Evolutionary conservation across 2,797 vertebrate species (phyloP), one percentile per base, ranked within the genome.

Genomic region (Aeoliscus strigatus): DNA sequence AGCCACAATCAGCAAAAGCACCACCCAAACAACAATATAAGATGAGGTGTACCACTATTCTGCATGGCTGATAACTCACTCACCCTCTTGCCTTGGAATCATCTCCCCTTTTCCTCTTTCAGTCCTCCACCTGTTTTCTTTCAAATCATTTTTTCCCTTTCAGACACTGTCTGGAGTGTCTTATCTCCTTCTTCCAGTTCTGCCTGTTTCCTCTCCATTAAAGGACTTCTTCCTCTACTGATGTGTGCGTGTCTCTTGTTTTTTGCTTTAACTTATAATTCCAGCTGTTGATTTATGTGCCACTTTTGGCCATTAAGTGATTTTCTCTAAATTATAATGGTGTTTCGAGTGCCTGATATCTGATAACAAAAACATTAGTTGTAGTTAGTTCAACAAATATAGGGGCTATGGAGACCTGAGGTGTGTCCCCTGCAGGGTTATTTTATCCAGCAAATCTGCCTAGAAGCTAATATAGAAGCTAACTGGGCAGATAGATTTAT

Each of bases 131-230:
- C 63, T 45, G 15, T 60, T 77, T 81, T 47, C 67, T 75, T 69
- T 34, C 43, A 51, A 38, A 60, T 60, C 31, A 50, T 54, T 76
- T 81, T 77, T 62, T n/a, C n/a, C 27, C 9, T 77, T 75, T 46
- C 35, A 51, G 72, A 75, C 49, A 39, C 62, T 9, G 43, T 62
- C 60, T 65, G 49, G 42, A 66, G 53, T 44, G 46, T 78, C 71
- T 84, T 85, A 83, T 84, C 82, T 79, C 63, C 68, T 59, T 52
- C 60, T 77, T 69, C 77, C 81, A 84, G 79, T 73, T 75, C 76
- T 84, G 76, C 68, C 78, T 84, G 73, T 81, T 81, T 83, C 76
- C 77, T 80, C 72, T 43, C 66, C 66, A 86, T 81, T 81, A 80
- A 84, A 85, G 48, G 52, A 82, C 43, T 77, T 83, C 59, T 53